phyloP scores from a whole-genome alignment of 2,113 vertebrate genomes.

The Rhizomys pruinosus region DNA sequence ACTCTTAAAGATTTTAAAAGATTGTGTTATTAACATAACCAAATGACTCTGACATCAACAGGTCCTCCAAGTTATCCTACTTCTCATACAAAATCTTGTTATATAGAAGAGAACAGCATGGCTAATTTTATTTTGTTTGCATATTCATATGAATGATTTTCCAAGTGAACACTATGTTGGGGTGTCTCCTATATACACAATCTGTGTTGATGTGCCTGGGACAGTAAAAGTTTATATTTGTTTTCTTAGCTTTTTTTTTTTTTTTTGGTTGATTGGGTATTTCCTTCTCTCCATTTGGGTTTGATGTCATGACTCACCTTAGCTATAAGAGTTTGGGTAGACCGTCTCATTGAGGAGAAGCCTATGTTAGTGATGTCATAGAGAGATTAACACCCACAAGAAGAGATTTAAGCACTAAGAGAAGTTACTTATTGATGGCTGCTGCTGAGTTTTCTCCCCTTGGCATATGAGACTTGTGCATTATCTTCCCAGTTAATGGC shows the following conservation, averaged over 20 bases:
- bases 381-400: background rate
- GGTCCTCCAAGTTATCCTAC: background rate
- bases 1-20: background rate
- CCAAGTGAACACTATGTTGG: background rate
- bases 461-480: background rate
- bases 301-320: background rate
- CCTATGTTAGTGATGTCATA: rapidly evolving
- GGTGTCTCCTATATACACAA: too few relatives aligned
- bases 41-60: background rate
- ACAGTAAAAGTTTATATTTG: background rate
- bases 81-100: background rate
- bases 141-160: background rate
- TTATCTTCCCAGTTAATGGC: background rate
- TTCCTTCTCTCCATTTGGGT: background rate
- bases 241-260: background rate
- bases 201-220: background rate
- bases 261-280: background rate
- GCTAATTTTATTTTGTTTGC: background rate
- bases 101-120: background rate
- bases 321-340: rapidly evolving
- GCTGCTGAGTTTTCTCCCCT: background rate
- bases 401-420: background rate
- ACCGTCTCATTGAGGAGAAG: background rate
- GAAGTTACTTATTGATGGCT: background rate
- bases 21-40: background rate